phyloP scores from a whole-genome alignment of 2,797 vertebrate species.

The Melanogrammus aeglefinus region DNA sequence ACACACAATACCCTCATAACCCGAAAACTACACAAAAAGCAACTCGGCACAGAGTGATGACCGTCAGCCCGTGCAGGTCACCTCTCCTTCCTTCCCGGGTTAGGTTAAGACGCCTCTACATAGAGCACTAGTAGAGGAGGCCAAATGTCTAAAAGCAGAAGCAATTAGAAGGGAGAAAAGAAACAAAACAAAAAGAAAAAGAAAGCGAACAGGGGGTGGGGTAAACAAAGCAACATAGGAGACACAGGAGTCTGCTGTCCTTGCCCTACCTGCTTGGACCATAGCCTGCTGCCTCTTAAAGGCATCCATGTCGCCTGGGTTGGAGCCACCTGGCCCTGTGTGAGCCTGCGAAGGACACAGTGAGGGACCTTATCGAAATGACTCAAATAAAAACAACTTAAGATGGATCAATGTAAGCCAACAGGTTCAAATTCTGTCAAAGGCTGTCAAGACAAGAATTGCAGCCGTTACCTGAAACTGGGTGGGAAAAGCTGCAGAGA shows the following conservation, averaged over 20 bases:
- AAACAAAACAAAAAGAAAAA: constrained; percentile 48
- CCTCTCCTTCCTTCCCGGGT: constrained; percentile 65
- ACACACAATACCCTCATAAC: constrained; percentile 87
- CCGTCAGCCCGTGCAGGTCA: constrained; percentile 72
- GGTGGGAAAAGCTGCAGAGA: constrained; percentile 92
- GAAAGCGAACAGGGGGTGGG: constrained; percentile 70
- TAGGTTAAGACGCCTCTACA: constrained; percentile 72
- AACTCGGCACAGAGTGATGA: constrained; percentile 75
- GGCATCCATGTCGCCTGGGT: constrained; percentile 87
- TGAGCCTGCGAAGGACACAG: constrained; percentile 78
- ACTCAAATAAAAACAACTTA: background rate
- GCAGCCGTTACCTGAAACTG: constrained; percentile 84
- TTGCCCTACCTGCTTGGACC: constrained; percentile 87
- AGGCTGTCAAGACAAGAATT: constrained; percentile 19
- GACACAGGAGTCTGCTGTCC: constrained; percentile 47
- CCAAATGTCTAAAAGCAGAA: constrained; percentile 82
- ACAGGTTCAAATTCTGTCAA: background rate
- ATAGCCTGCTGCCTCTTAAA: constrained; percentile 93
- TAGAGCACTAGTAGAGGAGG: constrained; percentile 78
- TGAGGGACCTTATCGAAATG: background rate
- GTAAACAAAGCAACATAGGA: constrained; percentile 65
- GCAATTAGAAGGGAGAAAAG: constrained; percentile 75
- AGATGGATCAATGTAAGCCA: background rate
- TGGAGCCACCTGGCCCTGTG: constrained; percentile 77
- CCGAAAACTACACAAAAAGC: constrained; percentile 68